These are phyloP conservation scores for Tenthredo notha DNA, from an alignment of 2,888 invertebrate genomes.

Conservation along the genomic window DNA sequence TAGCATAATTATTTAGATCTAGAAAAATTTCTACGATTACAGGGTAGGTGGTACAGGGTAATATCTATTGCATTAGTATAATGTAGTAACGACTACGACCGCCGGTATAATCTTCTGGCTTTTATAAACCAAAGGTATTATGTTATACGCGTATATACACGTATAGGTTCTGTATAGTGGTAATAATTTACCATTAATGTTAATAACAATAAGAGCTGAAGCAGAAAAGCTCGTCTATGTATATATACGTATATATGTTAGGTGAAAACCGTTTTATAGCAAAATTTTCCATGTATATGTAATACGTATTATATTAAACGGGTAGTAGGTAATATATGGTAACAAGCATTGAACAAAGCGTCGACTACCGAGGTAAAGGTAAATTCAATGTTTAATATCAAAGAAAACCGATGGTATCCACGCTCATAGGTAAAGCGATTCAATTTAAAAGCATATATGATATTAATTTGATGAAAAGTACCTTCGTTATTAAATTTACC, in stretches of 20 bases:
- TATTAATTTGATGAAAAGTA: not conserved
- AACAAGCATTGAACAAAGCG: not conserved
- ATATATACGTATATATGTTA: not conserved
- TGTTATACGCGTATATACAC: not conserved
- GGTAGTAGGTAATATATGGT: not conserved
- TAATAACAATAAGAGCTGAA: not conserved
- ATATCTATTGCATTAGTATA: slow-evolving; percentile 22
- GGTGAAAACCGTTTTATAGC: not conserved
- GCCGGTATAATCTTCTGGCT: not conserved
- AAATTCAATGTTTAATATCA: slow-evolving; percentile 15
- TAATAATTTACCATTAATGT: slow-evolving; percentile 1
- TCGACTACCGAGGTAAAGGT: not conserved
- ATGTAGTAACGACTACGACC: not conserved
- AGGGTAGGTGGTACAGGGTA: not conserved
- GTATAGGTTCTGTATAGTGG: not conserved
- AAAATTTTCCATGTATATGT: not conserved
- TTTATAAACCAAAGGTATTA: not conserved
- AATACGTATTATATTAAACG: not conserved
- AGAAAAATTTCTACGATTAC: not conserved
- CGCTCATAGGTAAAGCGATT: not conserved
- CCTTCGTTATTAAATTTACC: not conserved
- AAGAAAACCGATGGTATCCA: not conserved
- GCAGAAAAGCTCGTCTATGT: not conserved
- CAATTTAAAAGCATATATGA: not conserved
- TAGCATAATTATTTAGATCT: not conserved